A percentile compares a stretch with the other conserved stretches of the same genome.
Conservation (phyloP, 1,140 invertebrate species). For the Apis cerana region DNA sequence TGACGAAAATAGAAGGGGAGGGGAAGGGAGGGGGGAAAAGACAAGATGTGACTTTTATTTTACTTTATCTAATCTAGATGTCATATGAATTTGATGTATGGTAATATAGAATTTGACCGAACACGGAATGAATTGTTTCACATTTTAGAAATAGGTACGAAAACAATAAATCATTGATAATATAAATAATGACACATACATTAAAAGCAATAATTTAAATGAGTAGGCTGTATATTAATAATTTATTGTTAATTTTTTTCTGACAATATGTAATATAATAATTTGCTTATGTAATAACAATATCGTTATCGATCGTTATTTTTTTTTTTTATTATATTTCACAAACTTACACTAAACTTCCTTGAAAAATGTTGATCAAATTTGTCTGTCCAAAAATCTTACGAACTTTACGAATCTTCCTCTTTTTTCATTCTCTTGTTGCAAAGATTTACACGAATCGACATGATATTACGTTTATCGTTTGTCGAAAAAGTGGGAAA, state of each 20-base stretch:
- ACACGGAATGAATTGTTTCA: neutral
- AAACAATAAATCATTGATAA: too few relatives aligned
- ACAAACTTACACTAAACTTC: neutral
- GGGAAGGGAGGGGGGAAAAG: too few relatives aligned
- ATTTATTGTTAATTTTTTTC: neutral
- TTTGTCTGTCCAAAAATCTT: neutral
- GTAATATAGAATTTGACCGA: neutral
- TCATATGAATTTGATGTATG: neutral
- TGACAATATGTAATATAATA: neutral
- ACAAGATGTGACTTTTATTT: neutral
- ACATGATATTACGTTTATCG: too few relatives aligned
- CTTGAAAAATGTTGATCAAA: neutral
- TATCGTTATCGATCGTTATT: neutral
- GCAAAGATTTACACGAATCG: neutral
- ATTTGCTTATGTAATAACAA: neutral
- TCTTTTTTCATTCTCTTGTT: neutral
- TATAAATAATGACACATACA: too few relatives aligned
- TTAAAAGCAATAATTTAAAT: too few relatives aligned
- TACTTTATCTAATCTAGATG: constrained; percentile 41
- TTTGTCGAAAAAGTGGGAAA: too few relatives aligned
- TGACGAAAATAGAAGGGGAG: neutral
- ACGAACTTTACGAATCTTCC: neutral
- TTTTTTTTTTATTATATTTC: too few relatives aligned
- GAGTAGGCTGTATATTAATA: neutral
- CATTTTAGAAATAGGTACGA: neutral